Evolutionary conservation across 1,140 invertebrate genomes (phyloP).

Genomic region (Diploscapter pachys): DNA sequence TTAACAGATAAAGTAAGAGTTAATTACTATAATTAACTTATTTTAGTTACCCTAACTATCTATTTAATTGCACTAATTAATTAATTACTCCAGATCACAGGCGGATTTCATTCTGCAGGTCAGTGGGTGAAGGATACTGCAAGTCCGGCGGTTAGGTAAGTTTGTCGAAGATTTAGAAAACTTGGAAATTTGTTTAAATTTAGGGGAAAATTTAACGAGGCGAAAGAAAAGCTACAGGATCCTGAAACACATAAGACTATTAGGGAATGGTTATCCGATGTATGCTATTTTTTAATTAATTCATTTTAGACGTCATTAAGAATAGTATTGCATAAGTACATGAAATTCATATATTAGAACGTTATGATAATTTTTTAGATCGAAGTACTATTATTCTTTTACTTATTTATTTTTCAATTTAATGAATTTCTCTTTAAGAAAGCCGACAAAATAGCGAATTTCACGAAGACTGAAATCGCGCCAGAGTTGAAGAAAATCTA

Average conservation of each 20-base stretch:
- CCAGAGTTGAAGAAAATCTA: slow-evolving; percentile 42
- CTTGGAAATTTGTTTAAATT: neutral
- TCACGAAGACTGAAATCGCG: slow-evolving; percentile 35
- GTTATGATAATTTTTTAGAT: neutral
- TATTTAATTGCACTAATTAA: neutral
- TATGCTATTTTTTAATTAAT: slow-evolving; percentile 4
- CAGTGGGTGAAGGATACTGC: slow-evolving; percentile 33
- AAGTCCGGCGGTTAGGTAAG: slow-evolving; percentile 21
- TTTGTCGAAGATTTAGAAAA: neutral
- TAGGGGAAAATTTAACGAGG: slow-evolving; percentile 39
- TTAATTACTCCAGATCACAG: slow-evolving; percentile 10
- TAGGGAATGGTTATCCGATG: slow-evolving; percentile 28
- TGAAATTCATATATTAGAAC: neutral
- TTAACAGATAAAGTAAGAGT: slow-evolving; percentile 27
- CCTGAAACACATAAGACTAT: slow-evolving; percentile 36
- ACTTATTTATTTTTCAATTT: neutral
- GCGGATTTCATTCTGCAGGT: slow-evolving; percentile 19
- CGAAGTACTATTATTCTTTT: neutral
- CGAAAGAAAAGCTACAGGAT: slow-evolving; percentile 38
- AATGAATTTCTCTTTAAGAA: slow-evolving; percentile 23
- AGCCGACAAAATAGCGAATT: slow-evolving; percentile 27
- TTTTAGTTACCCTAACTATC: neutral
- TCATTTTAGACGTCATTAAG: slow-evolving; percentile 17
- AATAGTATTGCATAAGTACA: neutral
- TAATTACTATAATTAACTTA: neutral